Conservation (phyloP, 2,113 vertebrate genomes). For the Cyanoderma ruficeps region DNA sequence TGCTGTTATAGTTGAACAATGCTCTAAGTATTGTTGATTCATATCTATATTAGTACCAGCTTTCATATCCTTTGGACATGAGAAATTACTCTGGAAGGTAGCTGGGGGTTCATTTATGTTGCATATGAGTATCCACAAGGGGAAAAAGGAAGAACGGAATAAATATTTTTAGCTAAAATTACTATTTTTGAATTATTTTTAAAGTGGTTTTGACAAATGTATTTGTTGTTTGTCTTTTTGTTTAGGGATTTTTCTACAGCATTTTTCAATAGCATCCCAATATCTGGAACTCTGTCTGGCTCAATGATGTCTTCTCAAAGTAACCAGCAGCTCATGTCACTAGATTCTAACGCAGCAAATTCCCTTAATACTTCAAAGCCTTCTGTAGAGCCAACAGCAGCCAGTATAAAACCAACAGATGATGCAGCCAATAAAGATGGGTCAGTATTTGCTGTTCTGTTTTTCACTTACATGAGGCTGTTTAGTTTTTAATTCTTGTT, state of each 20-base stretch:
- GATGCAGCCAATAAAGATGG: constrained; percentile 85
- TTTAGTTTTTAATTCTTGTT: background rate
- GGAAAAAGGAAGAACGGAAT: background rate
- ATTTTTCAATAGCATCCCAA: constrained; percentile 96
- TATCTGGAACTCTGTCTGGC: constrained; percentile 85
- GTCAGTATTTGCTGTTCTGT: constrained; percentile 67
- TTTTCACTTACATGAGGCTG: background rate
- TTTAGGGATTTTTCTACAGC: constrained; percentile 96
- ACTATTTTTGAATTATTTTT: background rate
- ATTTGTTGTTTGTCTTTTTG: background rate
- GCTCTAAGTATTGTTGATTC: background rate
- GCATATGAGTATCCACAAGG: background rate
- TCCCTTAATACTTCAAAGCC: constrained; percentile 82
- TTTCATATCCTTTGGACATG: background rate
- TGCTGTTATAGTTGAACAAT: background rate
- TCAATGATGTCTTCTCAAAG: constrained; percentile 91
- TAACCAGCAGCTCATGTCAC: constrained; percentile 84
- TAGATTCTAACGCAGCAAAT: constrained; percentile 85
- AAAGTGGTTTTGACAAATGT: background rate
- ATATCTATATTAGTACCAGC: background rate
- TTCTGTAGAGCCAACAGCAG: constrained; percentile 78
- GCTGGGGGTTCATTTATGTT: background rate
- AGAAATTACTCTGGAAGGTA: background rate
- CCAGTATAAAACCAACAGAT: constrained; percentile 80
- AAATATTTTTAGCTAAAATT: background rate